These are phyloP conservation scores for Paracanthobrama guichenoti DNA, from an alignment of 2,113 vertebrate species.

Conservation along the genomic window DNA sequence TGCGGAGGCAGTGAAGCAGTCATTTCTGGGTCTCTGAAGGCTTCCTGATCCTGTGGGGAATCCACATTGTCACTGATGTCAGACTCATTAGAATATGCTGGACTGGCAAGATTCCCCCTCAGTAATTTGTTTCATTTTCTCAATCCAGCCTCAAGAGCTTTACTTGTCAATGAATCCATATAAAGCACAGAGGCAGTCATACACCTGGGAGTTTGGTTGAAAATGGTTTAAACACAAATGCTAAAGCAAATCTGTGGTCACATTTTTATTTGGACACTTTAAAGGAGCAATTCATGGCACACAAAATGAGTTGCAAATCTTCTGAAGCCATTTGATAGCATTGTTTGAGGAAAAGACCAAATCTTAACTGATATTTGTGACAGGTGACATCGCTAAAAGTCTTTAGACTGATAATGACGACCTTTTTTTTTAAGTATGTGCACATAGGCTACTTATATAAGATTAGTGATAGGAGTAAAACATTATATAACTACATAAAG, in stretches of 20 bases:
- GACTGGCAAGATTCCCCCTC: not conserved
- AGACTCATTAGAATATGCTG: conserved; percentile 22
- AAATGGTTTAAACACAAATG: not conserved
- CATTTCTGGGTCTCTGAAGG: not conserved
- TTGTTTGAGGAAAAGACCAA: not conserved
- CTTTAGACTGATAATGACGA: not conserved
- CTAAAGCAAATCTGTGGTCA: not conserved
- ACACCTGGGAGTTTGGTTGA: not conserved
- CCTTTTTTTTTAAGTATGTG: not conserved
- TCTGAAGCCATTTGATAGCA: not conserved
- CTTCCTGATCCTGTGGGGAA: conserved; percentile 11
- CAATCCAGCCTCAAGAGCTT: conserved; percentile 1
- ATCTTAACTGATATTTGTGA: not conserved
- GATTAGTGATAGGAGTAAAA: not conserved
- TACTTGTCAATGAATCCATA: not conserved
- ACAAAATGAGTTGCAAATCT: not conserved
- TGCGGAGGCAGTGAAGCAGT: not conserved
- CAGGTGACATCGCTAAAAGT: not conserved
- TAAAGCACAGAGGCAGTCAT: not conserved
- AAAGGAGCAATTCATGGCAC: not conserved
- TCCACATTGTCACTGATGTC: conserved; percentile 5
- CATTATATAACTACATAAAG: not conserved
- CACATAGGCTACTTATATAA: not conserved
- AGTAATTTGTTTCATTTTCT: not conserved
- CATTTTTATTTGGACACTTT: not conserved